A percentile compares a stretch with the other conserved stretches of the same genome.
Conservation (phyloP, 2,888 invertebrate species). For the Micoletzkya japonica region DNA sequence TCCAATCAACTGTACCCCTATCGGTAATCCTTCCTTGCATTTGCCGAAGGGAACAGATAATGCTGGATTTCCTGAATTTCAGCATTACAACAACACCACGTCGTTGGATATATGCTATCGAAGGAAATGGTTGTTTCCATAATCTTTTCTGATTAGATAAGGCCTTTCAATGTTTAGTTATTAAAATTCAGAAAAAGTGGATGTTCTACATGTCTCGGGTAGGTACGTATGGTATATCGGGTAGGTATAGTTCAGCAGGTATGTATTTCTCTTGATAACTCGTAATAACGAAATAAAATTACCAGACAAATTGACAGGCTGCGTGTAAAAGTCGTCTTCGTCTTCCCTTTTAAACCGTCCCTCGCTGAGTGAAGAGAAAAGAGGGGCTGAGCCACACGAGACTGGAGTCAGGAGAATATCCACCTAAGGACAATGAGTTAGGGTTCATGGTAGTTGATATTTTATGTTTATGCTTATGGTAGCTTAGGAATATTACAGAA, state of each 20-base stretch:
- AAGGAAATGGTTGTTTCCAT: neutral
- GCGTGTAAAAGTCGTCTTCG: conserved; percentile 83
- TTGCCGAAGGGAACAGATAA: conserved; percentile 54
- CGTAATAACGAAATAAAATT: neutral
- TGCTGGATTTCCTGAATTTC: conserved; percentile 50
- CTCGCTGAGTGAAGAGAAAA: conserved; percentile 76
- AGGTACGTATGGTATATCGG: too few species aligned
- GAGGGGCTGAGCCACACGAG: conserved; percentile 83
- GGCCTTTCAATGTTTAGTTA: too few species aligned
- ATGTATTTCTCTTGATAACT: neutral
- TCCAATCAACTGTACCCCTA: conserved; percentile 56
- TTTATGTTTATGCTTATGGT: neutral
- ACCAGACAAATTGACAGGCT: conserved; percentile 95
- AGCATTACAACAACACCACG: neutral
- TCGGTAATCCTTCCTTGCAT: conserved; percentile 38
- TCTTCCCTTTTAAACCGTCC: conserved; percentile 83
- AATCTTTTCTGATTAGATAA: too few species aligned
- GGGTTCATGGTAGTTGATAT: neutral
- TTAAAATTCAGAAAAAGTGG: too few species aligned
- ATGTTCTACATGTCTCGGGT: too few species aligned
- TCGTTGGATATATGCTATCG: neutral
- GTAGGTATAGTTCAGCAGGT: neutral
- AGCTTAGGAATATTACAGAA: neutral
- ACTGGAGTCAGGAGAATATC: conserved; percentile 89
- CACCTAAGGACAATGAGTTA: conserved; percentile 64